Base-by-base conservation (phyloP, 2,113 vertebrate species). In the Desmodus rotundus region DNA sequence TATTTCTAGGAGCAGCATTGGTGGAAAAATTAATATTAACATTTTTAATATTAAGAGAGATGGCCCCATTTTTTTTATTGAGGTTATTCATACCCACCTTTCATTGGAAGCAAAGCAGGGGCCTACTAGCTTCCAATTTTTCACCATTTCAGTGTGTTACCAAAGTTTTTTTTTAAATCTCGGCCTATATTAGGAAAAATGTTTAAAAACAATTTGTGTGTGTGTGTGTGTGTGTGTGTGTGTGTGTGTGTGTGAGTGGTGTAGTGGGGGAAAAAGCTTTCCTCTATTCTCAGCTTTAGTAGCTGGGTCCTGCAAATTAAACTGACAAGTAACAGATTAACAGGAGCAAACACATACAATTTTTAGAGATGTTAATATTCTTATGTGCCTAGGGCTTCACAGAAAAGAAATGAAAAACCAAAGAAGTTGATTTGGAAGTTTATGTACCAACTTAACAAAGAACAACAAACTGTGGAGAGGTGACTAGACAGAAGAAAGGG, bases 21-120 rank as follows among this genome's bases (percentile, higher is more conserved):
- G 31, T 82, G 20, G 43, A 2, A 63, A 67, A 90, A 72, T 33
- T 20, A 4, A 0, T 88, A 7, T 95, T 4, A 82, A 81, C 4
- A 26, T 87, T 89, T 89, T 92, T 65, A 91, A 45, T 85, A 96
- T 90, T 73, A 2, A 95, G 50, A 76, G 52, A 65, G 22, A n/a
- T 14, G 8, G 10, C 10, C 14, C n/a, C n/a, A 15, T 70, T 72
- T 31, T 67, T 92, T 95, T 86, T 36, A 83, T 9, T 70, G 70
- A 89, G 56, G 8, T 91, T 91, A 56, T 70, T 76, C 13, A 52
- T 2, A 41, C 9, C 9, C 9, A 67, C 13, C 20, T 54, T 54
- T 54, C 52, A 54, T 54, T 54, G 17, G 52, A 54, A 19, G 52
- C 20, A 54, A 47, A 43, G 74, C 13, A 19, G 26, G 63, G 1